phyloP scores from a whole-genome alignment of 2,113 vertebrate species.

The Rhagologus leucostigma region DNA sequence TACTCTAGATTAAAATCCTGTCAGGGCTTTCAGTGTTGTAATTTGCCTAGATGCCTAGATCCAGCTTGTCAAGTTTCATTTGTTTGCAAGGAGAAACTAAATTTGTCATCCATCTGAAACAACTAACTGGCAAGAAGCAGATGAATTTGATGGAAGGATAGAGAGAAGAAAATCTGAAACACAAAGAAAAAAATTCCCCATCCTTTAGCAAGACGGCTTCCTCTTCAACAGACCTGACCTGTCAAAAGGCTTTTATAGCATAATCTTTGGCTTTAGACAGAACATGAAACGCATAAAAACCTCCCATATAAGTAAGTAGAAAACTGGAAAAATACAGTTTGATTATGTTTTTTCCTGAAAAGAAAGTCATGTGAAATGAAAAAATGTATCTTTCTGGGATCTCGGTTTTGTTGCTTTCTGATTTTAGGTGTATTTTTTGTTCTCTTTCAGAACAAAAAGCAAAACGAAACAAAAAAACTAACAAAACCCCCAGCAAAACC shows the following conservation, averaged over 20 bases:
- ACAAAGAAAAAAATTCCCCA: fast-evolving
- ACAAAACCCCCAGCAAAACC: fast-evolving
- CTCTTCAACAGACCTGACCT: not conserved
- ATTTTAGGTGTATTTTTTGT: not conserved
- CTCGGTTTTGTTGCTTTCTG: not conserved
- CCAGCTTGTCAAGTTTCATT: not conserved
- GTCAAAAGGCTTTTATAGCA: not conserved
- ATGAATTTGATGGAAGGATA: not conserved
- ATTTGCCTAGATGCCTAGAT: not conserved
- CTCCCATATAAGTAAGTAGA: not conserved
- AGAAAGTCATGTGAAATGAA: not conserved
- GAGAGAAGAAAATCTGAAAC: not conserved
- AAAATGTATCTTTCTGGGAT: too few species aligned
- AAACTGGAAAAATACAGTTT: not conserved
- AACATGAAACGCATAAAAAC: not conserved
- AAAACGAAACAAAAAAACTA: not conserved
- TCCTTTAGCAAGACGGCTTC: not conserved
- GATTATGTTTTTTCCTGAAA: not conserved
- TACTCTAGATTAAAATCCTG: not conserved
- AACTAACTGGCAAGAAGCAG: not conserved
- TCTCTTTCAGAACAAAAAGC: not conserved
- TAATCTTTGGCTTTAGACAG: not conserved
- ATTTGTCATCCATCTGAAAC: not conserved
- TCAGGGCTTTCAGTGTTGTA: not conserved
- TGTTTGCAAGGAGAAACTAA: not conserved